A percentile compares a stretch with the other conserved stretches of the same genome.
These are phyloP conservation scores for Trinorchestia longiramus DNA, from an alignment of 1,140 invertebrate genomes.

Conservation along the genomic window DNA sequence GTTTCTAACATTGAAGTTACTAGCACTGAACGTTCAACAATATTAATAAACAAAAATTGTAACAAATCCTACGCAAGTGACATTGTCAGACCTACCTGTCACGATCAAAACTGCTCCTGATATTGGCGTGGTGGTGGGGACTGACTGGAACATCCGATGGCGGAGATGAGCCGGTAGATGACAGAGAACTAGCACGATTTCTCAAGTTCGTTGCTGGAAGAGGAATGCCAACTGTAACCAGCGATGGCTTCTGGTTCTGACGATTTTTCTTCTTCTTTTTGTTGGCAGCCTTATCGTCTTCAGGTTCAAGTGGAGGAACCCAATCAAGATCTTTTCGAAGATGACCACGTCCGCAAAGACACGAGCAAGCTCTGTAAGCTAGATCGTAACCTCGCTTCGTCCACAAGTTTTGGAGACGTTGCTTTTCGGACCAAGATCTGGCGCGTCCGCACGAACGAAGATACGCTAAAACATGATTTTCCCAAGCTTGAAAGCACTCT, in stretches of 20 bases:
- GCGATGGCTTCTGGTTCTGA: conserved; percentile 68
- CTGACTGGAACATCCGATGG: conserved; percentile 79
- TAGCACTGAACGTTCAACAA: neutral
- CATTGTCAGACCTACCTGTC: conserved; percentile 13
- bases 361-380: conserved; percentile 87
- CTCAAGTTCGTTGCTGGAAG: conserved; percentile 65
- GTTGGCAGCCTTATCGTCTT: conserved; percentile 68
- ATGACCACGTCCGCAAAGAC: conserved; percentile 85
- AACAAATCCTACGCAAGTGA: neutral
- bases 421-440: conserved; percentile 92
- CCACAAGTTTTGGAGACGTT: conserved; percentile 95
- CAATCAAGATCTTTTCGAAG: conserved; percentile 95
- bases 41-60: neutral
- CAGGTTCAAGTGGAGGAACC: conserved; percentile 74
- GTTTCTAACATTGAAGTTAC: neutral
- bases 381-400: conserved; percentile 97
- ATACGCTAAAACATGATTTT: conserved; percentile 86
- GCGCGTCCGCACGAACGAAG: conserved; percentile 90
- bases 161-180: conserved; percentile 77
- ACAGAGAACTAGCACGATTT: conserved; percentile 76
- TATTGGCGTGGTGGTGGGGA: conserved; percentile 74
- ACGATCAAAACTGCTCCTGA: conserved; percentile 55
- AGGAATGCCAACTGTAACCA: conserved; percentile 67
- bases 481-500: conserved; percentile 94
- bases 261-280: conserved; percentile 72